Conservation (phyloP, 2,888 invertebrate species). For the Latrodectus hesperus region DNA sequence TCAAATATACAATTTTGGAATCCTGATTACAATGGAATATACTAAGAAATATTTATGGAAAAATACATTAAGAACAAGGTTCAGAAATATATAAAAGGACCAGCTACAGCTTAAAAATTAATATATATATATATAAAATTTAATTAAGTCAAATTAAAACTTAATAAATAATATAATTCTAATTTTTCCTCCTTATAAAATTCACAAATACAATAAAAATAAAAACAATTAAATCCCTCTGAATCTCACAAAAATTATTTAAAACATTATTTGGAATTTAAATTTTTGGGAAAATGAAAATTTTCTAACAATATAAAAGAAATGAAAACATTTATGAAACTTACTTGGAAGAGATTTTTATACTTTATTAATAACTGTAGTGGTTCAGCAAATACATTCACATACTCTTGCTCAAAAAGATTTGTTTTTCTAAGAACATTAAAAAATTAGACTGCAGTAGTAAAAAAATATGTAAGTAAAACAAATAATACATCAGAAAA, state of each 20-base stretch:
- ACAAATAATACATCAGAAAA: too few species aligned
- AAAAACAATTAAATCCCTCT: background rate
- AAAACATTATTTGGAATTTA: background rate
- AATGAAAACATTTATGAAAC: background rate
- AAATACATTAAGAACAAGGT: too few species aligned
- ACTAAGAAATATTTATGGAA: too few species aligned
- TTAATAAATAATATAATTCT: too few species aligned
- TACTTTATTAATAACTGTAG: conserved; percentile 17
- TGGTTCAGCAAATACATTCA: conserved; percentile 64
- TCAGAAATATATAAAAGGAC: too few species aligned
- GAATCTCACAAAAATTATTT: background rate
- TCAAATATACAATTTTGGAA: too few species aligned
- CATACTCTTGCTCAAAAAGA: conserved; percentile 62
- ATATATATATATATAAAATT: too few species aligned
- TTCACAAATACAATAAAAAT: background rate
- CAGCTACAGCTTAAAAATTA: too few species aligned
- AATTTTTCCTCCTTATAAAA: background rate
- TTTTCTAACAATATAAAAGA: background rate
- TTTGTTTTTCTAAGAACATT: conserved; percentile 26
- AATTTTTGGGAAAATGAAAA: background rate
- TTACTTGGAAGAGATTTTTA: conserved; percentile 28
- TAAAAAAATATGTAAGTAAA: too few species aligned
- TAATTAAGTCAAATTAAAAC: too few species aligned
- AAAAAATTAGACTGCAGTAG: background rate
- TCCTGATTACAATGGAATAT: too few species aligned